Percentiles rank a stretch among this genome's conserved stretches.
Evolutionary conservation across 2,888 invertebrate genomes (phyloP).

Genomic region (Chloroclysta siterata): DNA sequence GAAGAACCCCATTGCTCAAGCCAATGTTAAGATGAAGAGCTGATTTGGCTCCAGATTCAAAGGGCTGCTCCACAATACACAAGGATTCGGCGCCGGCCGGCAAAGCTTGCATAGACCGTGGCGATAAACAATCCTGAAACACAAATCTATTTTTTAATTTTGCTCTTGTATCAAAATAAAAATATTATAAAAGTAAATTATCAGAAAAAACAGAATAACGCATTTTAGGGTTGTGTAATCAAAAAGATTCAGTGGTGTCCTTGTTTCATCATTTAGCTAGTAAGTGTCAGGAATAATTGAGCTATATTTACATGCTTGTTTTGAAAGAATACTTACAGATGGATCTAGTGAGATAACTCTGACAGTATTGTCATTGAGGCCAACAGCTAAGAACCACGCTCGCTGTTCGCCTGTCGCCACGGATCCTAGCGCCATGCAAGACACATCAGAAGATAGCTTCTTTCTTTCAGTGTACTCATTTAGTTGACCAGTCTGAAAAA

Average conservation of each 20-base stretch:
- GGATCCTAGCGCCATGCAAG: slow-evolving; percentile 98
- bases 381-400: slow-evolving; percentile 97
- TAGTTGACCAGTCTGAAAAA: slow-evolving; percentile 95
- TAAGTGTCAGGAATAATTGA: not conserved
- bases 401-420: slow-evolving; percentile 98
- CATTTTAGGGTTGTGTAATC: slow-evolving; percentile 82
- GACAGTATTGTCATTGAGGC: slow-evolving; percentile 97
- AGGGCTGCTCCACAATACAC: slow-evolving; percentile 95
- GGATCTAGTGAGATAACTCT: slow-evolving; percentile 99
- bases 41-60: slow-evolving; percentile 88
- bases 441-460: slow-evolving; percentile 97
- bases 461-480: slow-evolving; percentile 99
- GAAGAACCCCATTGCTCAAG: slow-evolving; percentile 96
- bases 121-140: slow-evolving; percentile 94
- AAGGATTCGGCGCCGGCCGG: slow-evolving; percentile 98
- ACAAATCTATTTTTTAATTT: not conserved
- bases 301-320: not conserved
- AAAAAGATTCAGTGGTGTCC: slow-evolving; percentile 81
- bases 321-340: slow-evolving; percentile 81
- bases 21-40: slow-evolving; percentile 98
- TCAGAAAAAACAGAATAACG: slow-evolving; percentile 80
- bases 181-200: not conserved
- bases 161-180: not conserved
- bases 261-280: slow-evolving; percentile 74
- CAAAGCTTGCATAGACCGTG: slow-evolving; percentile 97